Evolutionary conservation across 1,140 invertebrate species (phyloP).

Genomic region (Wiebesia pumilae): DNA sequence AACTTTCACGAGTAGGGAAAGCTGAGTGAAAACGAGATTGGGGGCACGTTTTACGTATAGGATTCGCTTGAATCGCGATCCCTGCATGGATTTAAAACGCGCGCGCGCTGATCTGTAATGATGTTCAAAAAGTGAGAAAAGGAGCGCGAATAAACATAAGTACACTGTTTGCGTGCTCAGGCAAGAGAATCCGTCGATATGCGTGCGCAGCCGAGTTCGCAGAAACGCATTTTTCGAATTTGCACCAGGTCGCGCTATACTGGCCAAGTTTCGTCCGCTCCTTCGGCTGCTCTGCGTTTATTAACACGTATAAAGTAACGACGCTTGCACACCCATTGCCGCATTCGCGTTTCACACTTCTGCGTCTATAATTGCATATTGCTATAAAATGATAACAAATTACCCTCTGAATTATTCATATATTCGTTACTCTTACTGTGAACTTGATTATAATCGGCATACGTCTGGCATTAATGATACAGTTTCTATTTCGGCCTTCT

Average conservation of each 20-base stretch:
- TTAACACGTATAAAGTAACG: background rate
- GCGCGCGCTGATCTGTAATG: background rate
- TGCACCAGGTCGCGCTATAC: background rate
- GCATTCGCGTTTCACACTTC: constrained; percentile 7
- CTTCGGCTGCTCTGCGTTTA: too few relatives aligned
- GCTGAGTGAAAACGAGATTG: constrained; percentile 34
- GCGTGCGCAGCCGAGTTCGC: background rate
- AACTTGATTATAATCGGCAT: constrained; percentile 15
- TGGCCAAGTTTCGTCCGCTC: too few relatives aligned
- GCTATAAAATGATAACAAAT: constrained; percentile 22
- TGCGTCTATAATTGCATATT: background rate
- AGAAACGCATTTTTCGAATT: background rate
- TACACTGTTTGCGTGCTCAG: background rate
- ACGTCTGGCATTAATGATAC: background rate
- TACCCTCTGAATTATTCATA: constrained; percentile 33
- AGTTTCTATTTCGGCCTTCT: constrained; percentile 23
- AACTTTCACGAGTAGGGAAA: background rate
- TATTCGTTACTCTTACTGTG: background rate
- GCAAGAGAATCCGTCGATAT: background rate
- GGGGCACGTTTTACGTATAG: background rate
- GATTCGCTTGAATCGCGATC: background rate
- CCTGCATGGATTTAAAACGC: background rate
- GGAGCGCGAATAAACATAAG: background rate
- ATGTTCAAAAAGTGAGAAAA: background rate
- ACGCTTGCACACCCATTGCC: background rate